Evolutionary conservation across 2,113 vertebrate genomes (phyloP).

Genomic region (Hemibagrus wyckioides): DNA sequence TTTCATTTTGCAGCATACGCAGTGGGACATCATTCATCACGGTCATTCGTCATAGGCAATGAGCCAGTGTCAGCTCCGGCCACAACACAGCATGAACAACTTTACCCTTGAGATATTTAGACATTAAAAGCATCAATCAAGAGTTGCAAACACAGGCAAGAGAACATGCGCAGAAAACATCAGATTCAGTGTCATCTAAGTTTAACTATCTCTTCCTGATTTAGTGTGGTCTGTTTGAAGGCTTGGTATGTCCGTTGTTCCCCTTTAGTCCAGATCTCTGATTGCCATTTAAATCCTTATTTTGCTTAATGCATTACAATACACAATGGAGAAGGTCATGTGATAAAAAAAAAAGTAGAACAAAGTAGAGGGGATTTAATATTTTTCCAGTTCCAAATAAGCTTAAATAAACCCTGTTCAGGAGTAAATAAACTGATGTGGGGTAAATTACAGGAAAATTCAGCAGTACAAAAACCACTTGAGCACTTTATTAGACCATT

Average conservation of each 20-base stretch:
- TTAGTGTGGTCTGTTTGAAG: not conserved
- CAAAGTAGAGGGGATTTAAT: not conserved
- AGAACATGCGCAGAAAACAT: not conserved
- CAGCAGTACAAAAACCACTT: constrained; percentile 33
- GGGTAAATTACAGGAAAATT: constrained; percentile 43
- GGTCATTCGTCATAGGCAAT: constrained; percentile 66
- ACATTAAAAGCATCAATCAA: constrained; percentile 38
- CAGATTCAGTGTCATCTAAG: not conserved
- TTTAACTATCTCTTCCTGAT: constrained; percentile 35
- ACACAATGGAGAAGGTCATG: not conserved
- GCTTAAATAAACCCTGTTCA: not conserved
- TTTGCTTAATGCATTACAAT: constrained; percentile 16
- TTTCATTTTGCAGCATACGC: constrained; percentile 56
- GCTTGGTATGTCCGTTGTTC: constrained; percentile 30
- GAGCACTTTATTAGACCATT: constrained; percentile 60
- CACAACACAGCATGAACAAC: constrained; percentile 60
- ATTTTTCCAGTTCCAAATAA: not conserved
- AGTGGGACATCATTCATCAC: constrained; percentile 45
- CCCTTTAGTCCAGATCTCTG: constrained; percentile 25
- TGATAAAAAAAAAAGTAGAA: not conserved
- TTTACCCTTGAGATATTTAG: constrained; percentile 58
- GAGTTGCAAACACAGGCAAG: not conserved
- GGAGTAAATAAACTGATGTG: constrained; percentile 41
- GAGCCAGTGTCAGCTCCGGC: constrained; percentile 71
- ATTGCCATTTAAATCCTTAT: constrained; percentile 14